Conservation (phyloP, 1,140 invertebrate genomes). For the Oryctes rhinoceros region DNA sequence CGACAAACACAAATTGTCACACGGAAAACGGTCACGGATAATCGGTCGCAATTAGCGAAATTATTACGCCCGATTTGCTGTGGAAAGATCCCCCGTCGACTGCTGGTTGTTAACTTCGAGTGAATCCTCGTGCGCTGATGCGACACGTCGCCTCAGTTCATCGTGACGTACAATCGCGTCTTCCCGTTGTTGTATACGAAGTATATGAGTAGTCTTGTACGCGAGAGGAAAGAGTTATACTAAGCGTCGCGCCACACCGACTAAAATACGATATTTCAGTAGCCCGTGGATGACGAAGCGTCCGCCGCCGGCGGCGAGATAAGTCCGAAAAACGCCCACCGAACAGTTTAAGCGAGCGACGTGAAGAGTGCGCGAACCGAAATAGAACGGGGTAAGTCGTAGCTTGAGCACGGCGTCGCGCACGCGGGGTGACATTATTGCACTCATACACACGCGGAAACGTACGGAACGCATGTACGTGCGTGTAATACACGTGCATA, state of each 20-base stretch:
- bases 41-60: constrained; percentile 5
- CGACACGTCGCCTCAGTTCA: not conserved
- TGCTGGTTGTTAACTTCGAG: no score
- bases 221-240: not conserved
- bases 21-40: constrained; percentile 3
- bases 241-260: constrained; percentile 17
- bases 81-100: not conserved
- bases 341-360: not conserved
- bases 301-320: constrained; percentile 21
- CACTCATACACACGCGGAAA: not conserved
- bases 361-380: constrained; percentile 9
- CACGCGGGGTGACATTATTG: constrained; percentile 30
- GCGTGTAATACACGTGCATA: not conserved
- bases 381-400: constrained; percentile 35
- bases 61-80: constrained; percentile 3
- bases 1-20: not conserved
- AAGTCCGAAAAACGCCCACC: constrained; percentile 25
- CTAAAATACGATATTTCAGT: constrained; percentile 32
- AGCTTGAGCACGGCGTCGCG: constrained; percentile 27
- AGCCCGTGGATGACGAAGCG: constrained; percentile 7
- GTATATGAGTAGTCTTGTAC: not conserved
- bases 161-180: not conserved
- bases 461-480: not conserved
- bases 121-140: not conserved
- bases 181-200: not conserved